Evolutionary conservation across 2,888 invertebrate genomes (phyloP).

Genomic region (Zaprionus lineosus): DNA sequence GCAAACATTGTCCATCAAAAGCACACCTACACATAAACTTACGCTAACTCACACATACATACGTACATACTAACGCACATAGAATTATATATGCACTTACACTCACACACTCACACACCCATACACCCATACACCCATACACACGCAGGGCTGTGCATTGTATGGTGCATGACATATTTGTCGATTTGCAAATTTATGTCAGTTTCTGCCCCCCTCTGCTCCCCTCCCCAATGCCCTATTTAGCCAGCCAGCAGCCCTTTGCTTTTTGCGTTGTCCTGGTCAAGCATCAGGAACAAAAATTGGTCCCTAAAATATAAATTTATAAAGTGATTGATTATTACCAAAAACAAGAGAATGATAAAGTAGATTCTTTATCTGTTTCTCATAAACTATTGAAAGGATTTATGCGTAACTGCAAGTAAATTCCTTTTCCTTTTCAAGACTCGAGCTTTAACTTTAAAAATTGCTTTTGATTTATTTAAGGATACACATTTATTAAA

Average conservation of each 20-base stretch:
- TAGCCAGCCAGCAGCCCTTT: not conserved
- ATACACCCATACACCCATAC: conserved; percentile 14
- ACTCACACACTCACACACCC: conserved; percentile 29
- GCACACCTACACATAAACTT: conserved; percentile 61
- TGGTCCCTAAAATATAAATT: too few relatives aligned
- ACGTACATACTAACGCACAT: conserved; percentile 25
- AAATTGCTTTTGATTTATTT: too few relatives aligned
- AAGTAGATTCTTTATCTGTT: too few relatives aligned
- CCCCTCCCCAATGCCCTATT: too few relatives aligned
- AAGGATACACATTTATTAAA: too few relatives aligned
- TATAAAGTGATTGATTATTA: too few relatives aligned
- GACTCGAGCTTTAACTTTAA: too few relatives aligned
- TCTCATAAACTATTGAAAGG: too few relatives aligned
- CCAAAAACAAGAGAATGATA: too few relatives aligned
- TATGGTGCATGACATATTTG: conserved; percentile 68
- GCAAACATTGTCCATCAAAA: conserved; percentile 76
- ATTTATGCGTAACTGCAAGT: too few relatives aligned
- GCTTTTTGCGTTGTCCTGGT: not conserved
- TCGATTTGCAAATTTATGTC: conserved; percentile 75
- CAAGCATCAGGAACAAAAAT: not conserved
- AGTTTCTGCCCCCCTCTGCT: not conserved
- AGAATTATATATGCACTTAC: too few relatives aligned
- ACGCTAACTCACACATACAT: conserved; percentile 11
- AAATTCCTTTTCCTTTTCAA: too few relatives aligned
- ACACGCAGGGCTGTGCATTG: conserved; percentile 42